Evolutionary conservation across 1,140 invertebrate genomes (phyloP).

Genomic region (Nylanderia fulva): DNA sequence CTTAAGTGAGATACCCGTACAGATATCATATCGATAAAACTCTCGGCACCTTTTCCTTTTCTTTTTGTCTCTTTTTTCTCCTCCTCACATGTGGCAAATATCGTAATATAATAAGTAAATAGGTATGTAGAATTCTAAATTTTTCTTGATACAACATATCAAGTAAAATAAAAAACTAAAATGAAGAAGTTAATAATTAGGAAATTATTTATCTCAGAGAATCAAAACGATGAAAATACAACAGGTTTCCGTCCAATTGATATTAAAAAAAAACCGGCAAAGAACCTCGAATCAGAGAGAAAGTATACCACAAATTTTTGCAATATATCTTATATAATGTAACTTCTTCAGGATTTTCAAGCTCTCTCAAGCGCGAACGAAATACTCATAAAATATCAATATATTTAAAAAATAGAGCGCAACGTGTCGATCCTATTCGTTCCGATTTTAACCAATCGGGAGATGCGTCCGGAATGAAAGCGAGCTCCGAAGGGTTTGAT

Average conservation of each 20-base stretch:
- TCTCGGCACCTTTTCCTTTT: slow-evolving; percentile 33
- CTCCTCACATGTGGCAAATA: neutral
- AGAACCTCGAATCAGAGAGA: slow-evolving; percentile 16
- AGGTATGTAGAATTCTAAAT: neutral
- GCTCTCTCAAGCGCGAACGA: neutral
- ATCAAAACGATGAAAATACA: neutral
- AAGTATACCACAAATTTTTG: slow-evolving; percentile 19
- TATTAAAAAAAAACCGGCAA: neutral
- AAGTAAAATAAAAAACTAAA: neutral
- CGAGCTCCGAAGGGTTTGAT: neutral
- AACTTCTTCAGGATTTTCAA: neutral
- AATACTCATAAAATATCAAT: neutral
- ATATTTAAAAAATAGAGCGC: neutral
- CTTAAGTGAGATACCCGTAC: slow-evolving; percentile 42
- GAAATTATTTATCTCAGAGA: neutral
- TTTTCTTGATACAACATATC: neutral
- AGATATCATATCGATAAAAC: slow-evolving; percentile 37
- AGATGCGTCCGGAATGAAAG: neutral
- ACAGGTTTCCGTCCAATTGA: neutral
- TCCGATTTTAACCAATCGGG: neutral
- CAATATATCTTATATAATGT: slow-evolving; percentile 15
- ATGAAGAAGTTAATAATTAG: neutral
- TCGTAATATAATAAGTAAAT: slow-evolving; percentile 26
- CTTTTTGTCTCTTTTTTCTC: neutral
- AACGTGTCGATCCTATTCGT: neutral